phyloP scores from a whole-genome alignment of 2,113 vertebrate genomes.

The Istiophorus platypterus region DNA sequence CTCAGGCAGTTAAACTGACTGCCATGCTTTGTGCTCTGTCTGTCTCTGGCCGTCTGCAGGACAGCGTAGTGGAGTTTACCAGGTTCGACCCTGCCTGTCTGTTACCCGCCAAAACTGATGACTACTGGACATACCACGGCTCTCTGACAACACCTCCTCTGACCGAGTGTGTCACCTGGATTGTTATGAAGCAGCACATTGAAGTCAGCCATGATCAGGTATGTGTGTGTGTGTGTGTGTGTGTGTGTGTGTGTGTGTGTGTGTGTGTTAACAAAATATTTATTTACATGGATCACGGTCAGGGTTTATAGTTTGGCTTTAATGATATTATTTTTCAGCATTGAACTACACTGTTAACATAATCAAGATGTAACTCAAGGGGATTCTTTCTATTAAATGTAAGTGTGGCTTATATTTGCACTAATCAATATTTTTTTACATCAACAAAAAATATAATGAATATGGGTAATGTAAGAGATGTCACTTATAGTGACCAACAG shows the following conservation, averaged over 20 bases:
- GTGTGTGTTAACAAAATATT: background rate
- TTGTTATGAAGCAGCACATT: constrained; percentile 94
- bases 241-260: constrained; percentile 75
- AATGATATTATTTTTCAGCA: background rate
- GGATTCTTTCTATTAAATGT: too few species aligned
- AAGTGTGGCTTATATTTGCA: background rate
- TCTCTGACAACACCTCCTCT: constrained; percentile 95
- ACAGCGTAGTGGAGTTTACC: constrained; percentile 89
- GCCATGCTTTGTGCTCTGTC: background rate
- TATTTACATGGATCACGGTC: too few species aligned
- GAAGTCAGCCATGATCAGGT: constrained; percentile 97
- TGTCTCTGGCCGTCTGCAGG: constrained; percentile 73
- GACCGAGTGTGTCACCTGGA: constrained; percentile 94
- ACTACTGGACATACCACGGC: constrained; percentile 97
- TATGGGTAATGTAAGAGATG: background rate
- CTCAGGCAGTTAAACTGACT: background rate
- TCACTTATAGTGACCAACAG: background rate
- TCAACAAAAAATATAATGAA: too few species aligned
- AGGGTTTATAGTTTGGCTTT: background rate
- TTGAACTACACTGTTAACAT: background rate
- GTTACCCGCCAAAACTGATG: constrained; percentile 87
- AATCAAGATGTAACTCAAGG: too few species aligned
- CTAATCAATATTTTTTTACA: background rate
- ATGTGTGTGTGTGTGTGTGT: constrained; percentile 11
- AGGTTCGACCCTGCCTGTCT: constrained; percentile 91